Conservation (phyloP, 2,113 vertebrate species). For the Cricetomys ansorgei region DNA sequence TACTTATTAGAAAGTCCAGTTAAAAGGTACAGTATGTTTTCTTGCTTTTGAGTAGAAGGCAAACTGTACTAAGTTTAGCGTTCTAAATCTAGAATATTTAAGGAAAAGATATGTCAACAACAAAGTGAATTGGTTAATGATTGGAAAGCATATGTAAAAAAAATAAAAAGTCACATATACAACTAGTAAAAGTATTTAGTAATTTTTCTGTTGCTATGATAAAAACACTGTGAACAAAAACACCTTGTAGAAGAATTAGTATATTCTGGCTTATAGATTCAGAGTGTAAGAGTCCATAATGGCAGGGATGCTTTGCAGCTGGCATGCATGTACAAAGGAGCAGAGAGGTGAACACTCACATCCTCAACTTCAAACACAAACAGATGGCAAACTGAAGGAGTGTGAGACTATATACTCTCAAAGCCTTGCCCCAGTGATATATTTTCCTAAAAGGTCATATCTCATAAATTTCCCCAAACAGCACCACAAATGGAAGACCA, state of each 20-base stretch:
- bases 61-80: background rate
- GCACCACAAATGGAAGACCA: accelerated
- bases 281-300: background rate
- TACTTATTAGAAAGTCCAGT: background rate
- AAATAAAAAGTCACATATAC: background rate
- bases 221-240: background rate
- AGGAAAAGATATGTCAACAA: background rate
- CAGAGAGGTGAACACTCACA: background rate
- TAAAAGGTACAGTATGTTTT: background rate
- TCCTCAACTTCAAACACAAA: background rate
- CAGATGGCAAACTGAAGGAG: background rate
- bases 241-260: background rate
- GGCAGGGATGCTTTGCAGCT: background rate
- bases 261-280: background rate
- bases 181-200: background rate
- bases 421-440: background rate
- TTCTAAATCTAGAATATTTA: background rate
- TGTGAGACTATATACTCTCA: background rate
- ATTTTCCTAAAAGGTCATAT: background rate
- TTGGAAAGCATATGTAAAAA: background rate
- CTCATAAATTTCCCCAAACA: background rate
- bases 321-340: background rate
- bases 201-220: background rate
- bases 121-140: background rate
- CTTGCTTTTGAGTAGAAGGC: background rate